Percentiles rank a stretch among this genome's conserved stretches.
These are phyloP conservation scores for Clarias batrachus DNA, from an alignment of 2,113 vertebrate genomes.

Conservation along the genomic window DNA sequence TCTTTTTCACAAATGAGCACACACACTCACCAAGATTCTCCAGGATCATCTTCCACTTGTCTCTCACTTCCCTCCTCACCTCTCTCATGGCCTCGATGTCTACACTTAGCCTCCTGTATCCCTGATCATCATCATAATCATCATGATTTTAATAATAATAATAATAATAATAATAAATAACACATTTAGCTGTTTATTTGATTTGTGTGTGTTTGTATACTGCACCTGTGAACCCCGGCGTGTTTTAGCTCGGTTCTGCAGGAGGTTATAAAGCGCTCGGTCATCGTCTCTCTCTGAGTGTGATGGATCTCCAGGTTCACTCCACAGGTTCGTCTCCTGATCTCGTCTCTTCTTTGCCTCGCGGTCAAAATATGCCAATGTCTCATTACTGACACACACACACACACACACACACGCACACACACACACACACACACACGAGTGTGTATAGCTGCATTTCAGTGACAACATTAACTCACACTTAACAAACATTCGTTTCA, in stretches of 20 bases:
- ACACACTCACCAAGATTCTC: conserved; percentile 74
- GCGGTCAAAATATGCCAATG: conserved; percentile 77
- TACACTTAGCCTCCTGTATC: conserved; percentile 78
- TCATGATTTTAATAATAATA: background rate
- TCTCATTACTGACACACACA: conserved; percentile 66
- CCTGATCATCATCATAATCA: conserved; percentile 58
- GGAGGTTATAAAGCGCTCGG: conserved; percentile 70
- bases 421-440: background rate
- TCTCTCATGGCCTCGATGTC: conserved; percentile 81
- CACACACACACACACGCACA: conserved; percentile 26
- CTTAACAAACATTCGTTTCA: too few relatives aligned
- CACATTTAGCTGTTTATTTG: background rate
- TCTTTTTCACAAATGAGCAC: background rate
- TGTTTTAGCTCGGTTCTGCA: conserved; percentile 74
- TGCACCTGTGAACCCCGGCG: conserved; percentile 74
- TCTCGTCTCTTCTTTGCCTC: conserved; percentile 77
- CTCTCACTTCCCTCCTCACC: conserved; percentile 75
- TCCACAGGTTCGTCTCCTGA: conserved; percentile 82
- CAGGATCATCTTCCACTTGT: conserved; percentile 78
- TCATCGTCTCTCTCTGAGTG: conserved; percentile 79
- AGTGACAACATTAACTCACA: too few relatives aligned
- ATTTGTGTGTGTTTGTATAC: conserved; percentile 16
- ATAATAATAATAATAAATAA: background rate
- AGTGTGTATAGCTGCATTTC: too few relatives aligned
- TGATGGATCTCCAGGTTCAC: conserved; percentile 74